Conservation (phyloP, 2,113 vertebrate species). For the Tinamus guttatus region DNA sequence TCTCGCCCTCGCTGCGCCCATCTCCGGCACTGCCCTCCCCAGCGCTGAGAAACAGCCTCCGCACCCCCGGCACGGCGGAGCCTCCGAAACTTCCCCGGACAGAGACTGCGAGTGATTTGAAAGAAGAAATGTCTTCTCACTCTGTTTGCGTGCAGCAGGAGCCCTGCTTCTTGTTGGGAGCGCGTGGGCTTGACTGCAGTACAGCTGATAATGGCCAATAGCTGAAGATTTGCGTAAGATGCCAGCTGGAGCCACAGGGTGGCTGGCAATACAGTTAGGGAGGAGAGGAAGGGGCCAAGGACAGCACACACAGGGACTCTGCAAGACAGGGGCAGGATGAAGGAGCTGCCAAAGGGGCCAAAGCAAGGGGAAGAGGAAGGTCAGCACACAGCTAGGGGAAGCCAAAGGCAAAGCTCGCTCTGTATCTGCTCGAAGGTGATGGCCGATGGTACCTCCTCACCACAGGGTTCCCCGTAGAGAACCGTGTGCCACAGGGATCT, state of each 20-base stretch:
- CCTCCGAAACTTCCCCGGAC: conserved; percentile 13
- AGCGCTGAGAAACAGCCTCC: background rate
- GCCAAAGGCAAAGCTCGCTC: too few relatives aligned
- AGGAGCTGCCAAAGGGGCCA: background rate
- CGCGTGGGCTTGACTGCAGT: background rate
- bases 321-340: background rate
- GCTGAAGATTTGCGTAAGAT: background rate
- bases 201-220: background rate
- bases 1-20: background rate
- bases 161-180: background rate
- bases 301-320: background rate
- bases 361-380: background rate
- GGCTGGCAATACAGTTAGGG: background rate
- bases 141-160: accelerated
- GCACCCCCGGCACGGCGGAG: background rate
- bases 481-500: accelerated
- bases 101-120: background rate
- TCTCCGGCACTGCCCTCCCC: background rate
- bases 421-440: background rate
- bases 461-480: background rate
- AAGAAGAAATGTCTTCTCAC: background rate
- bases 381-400: background rate
- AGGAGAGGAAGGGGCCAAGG: background rate
- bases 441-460: background rate
- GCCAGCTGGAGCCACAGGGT: background rate